These are phyloP conservation scores for Nycticryphes semicollaris DNA, from an alignment of 2,113 vertebrate genomes.

Conservation along the genomic window DNA sequence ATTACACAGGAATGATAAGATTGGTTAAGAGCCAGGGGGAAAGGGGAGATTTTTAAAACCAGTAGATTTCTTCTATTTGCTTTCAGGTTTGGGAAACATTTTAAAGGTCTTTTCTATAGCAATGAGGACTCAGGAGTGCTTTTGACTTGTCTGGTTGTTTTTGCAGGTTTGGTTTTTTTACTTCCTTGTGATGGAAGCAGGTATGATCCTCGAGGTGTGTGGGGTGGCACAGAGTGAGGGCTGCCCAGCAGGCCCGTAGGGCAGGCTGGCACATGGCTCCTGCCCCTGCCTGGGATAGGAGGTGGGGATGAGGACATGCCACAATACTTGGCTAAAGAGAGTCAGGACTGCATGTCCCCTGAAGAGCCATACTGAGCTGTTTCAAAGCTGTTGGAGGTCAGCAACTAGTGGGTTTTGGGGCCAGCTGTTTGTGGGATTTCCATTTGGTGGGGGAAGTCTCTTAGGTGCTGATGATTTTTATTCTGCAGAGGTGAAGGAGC, in stretches of 20 bases:
- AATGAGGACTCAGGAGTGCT: background rate
- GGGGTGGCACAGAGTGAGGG: background rate
- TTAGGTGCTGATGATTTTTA: background rate
- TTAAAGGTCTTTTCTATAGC: background rate
- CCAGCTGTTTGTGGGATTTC: rapidly evolving
- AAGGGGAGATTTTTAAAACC: background rate
- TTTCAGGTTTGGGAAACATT: background rate
- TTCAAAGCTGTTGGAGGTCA: background rate
- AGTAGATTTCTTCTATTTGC: background rate
- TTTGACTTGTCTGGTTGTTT: background rate
- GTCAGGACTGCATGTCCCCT: rapidly evolving
- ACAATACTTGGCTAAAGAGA: rapidly evolving
- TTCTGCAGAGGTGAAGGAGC: background rate
- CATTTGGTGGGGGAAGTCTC: rapidly evolving
- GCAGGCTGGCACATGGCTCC: background rate
- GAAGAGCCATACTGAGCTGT: background rate
- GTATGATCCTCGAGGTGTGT: rapidly evolving
- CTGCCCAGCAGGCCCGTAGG: background rate
- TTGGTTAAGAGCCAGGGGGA: rapidly evolving
- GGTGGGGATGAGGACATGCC: background rate
- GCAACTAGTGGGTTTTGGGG: rapidly evolving
- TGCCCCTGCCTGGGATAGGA: background rate
- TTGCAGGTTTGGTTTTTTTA: background rate
- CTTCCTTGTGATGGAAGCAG: rapidly evolving
- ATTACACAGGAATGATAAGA: rapidly evolving